These are phyloP conservation scores for Calvadosia cruxmelitensis DNA, from an alignment of 30 jellyfish, hydroid and myxozoan species.

Conservation along the genomic window DNA sequence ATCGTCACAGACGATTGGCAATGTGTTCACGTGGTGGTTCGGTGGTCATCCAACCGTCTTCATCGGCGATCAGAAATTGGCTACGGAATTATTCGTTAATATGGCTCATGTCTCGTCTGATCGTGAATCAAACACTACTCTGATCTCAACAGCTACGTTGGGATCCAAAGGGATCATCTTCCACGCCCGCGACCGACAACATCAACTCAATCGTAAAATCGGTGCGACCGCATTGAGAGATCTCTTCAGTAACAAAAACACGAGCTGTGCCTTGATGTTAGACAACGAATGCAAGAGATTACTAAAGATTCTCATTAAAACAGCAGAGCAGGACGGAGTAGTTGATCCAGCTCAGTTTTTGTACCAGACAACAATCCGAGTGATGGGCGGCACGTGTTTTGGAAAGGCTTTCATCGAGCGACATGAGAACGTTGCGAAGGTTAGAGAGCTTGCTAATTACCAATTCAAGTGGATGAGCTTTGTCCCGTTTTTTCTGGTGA, in stretches of 20 bases:
- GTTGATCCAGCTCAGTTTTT: constrained; percentile 10
- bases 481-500: too few relatives aligned
- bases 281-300: constrained; percentile 33
- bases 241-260: constrained; percentile 32
- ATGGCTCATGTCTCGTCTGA: constrained; percentile 39
- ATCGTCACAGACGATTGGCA: too few relatives aligned
- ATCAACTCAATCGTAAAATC: constrained; percentile 11
- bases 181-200: constrained; percentile 23
- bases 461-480: too few relatives aligned
- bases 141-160: constrained; percentile 35
- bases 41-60: constrained; percentile 46
- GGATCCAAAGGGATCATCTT: constrained; percentile 41
- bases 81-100: constrained; percentile 33
- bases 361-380: too few relatives aligned
- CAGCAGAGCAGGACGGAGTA: constrained; percentile 3
- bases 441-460: too few relatives aligned
- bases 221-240: constrained; percentile 34
- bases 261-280: constrained; percentile 14
- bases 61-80: constrained; percentile 34
- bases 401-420: too few relatives aligned
- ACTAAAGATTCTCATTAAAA: constrained; percentile 11
- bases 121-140: constrained; percentile 38
- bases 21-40: constrained; percentile 56
- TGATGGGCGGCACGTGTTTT: too few relatives aligned
- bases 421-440: too few relatives aligned